Base-by-base conservation (phyloP, 2,888 invertebrate genomes). In the Trisateles emortualis region DNA sequence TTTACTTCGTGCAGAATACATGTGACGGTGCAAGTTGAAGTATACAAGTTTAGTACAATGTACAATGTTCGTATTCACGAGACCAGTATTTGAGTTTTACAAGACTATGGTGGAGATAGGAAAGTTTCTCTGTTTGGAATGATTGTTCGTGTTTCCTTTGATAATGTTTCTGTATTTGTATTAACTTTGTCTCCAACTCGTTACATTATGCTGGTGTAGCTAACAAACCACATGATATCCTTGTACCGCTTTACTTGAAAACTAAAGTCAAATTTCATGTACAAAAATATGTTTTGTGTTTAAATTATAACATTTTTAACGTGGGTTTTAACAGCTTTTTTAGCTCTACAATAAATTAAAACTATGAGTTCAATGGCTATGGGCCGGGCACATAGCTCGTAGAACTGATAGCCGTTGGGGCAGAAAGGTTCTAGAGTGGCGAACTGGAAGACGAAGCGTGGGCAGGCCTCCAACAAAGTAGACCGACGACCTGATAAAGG, bases 1-100 rank as follows among this genome's bases (percentile, higher is more conserved):
- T 87, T 80, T 79, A 76, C 79, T 83, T 68, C 72, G 79, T 80
- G 69, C 60, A 57, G 79, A 81, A 82, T 81, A 78, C 71, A 74
- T 68, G 72, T 74, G 72, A 76, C 72, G 69, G 68, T 71, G 69
- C 59, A 64, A 78, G 68, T 76, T 79, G 64, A 54, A 69, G 60
- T 67, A 59, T 46, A 44, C 57, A 67, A 76, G 62, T 69, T 74
- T 60, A 60, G 62, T 51, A 52, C 19, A 42, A 43, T 51, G 49
- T 56, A 51, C 16, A 42, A 43, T 51, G 49, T 56, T 59, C 41
- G 61, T 54, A 51, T 62, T 47, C 63, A 35, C 52, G 59, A 70
- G 67, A 64, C 59, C 51, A 57, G 64, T 57, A 64, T 69, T 72
- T 60, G 39, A 66, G 59, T 59, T 68, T 68, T 67, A 72, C 64